Percentiles rank a stretch among this genome's conserved stretches.
phyloP scores from a whole-genome alignment of 2,113 vertebrate species.

The Pimephales promelas region DNA sequence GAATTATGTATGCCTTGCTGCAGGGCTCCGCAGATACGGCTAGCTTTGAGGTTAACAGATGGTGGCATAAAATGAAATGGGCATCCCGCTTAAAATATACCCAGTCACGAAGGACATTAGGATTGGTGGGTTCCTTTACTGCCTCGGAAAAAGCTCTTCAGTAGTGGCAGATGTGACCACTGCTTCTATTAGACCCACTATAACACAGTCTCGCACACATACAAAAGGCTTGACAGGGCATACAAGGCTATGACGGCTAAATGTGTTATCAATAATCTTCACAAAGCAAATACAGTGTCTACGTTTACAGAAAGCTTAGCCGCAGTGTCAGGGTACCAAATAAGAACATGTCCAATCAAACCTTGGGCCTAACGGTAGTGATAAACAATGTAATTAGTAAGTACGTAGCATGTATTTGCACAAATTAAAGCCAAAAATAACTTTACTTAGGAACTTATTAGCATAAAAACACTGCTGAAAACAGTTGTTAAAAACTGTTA shows the following conservation, averaged over 20 bases:
- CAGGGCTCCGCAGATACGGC: conserved; percentile 64
- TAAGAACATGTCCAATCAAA: background rate
- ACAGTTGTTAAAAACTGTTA: conserved; percentile 14
- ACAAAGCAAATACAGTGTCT: background rate
- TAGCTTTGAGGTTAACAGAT: conserved; percentile 77
- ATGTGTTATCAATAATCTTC: background rate
- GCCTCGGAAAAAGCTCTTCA: conserved; percentile 62
- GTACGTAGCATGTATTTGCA: background rate
- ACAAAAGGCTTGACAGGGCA: background rate
- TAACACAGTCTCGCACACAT: background rate
- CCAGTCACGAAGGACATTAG: conserved; percentile 67
- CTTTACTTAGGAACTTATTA: background rate
- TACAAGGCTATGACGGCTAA: conserved; percentile 13
- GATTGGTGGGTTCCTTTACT: conserved; percentile 69
- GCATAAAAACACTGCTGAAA: background rate
- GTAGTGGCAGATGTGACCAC: conserved; percentile 38
- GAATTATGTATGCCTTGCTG: conserved; percentile 67
- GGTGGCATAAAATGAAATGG: conserved; percentile 75
- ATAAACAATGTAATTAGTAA: conserved; percentile 12
- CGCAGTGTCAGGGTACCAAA: background rate
- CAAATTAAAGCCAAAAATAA: background rate
- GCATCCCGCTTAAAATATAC: conserved; percentile 72
- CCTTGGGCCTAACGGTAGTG: background rate
- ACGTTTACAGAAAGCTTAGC: conserved; percentile 16
- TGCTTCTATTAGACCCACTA: conserved; percentile 23